A percentile compares a stretch with the other conserved stretches of the same genome.
phyloP scores from a whole-genome alignment of 2,888 invertebrate genomes.

The Imbricaverruca yamaguchii region DNA sequence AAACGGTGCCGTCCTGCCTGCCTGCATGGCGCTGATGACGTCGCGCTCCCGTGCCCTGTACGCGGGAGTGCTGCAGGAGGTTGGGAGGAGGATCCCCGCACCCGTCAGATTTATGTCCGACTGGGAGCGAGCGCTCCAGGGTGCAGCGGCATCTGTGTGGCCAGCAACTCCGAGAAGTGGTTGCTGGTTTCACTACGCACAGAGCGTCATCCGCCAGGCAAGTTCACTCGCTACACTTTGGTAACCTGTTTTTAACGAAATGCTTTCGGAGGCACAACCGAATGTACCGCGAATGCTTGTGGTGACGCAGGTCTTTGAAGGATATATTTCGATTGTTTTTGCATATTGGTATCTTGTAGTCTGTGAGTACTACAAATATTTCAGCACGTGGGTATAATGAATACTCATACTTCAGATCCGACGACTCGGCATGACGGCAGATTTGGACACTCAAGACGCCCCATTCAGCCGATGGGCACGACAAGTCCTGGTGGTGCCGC shows the following conservation, averaged over 20 bases:
- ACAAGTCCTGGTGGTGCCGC: neutral
- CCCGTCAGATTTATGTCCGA: neutral
- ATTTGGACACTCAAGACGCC: neutral
- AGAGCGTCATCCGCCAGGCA: neutral
- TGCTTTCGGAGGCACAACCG: no score
- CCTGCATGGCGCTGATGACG: no score
- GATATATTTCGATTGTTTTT: no score
- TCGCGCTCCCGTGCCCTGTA: no score
- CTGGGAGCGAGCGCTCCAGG: neutral
- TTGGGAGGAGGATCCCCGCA: neutral
- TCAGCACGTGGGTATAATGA: neutral
- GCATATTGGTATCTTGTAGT: no score
- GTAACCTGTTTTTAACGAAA: no score
- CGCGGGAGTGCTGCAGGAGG: neutral
- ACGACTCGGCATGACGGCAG: neutral
- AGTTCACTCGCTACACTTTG: no score
- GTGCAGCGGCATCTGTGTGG: neutral
- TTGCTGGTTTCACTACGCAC: neutral
- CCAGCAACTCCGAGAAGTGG: neutral
- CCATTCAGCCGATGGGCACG: neutral
- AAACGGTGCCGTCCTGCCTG: neutral
- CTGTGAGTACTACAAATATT: no score
- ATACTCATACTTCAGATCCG: neutral
- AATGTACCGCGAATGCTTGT: no score
- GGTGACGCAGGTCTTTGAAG: no score